These are phyloP conservation scores for Helicolenus hilgendorfi DNA, from an alignment of 2,797 vertebrate genomes.

Conservation along the genomic window DNA sequence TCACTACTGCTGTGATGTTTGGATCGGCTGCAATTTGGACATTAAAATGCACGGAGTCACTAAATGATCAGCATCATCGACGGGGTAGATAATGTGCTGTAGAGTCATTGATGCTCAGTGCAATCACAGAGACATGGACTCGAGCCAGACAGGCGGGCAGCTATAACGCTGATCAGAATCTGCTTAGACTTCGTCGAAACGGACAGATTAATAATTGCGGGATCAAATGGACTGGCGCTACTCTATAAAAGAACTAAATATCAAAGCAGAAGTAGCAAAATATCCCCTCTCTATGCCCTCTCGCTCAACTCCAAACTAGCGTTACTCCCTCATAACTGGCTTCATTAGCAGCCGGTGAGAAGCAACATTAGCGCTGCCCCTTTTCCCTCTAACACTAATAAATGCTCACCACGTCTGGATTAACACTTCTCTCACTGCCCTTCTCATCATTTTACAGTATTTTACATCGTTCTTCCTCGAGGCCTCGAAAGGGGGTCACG, in stretches of 20 bases:
- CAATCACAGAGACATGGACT: conserved; percentile 59
- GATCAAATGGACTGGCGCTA: conserved; percentile 55
- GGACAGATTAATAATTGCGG: conserved; percentile 65
- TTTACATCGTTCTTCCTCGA: conserved; percentile 42
- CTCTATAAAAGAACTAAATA: conserved; percentile 52
- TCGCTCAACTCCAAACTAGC: conserved; percentile 22
- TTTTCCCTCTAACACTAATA: conserved; percentile 57
- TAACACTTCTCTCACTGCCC: conserved; percentile 42
- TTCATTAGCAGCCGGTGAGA: conserved; percentile 51
- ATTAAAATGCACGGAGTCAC: conserved; percentile 52
- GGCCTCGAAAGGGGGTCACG: conserved; percentile 48
- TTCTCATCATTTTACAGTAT: conserved; percentile 48
- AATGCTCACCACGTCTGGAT: conserved; percentile 47
- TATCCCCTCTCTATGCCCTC: conserved; percentile 23
- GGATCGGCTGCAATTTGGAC: conserved; percentile 15
- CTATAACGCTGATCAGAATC: conserved; percentile 62
- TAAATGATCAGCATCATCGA: conserved; percentile 41
- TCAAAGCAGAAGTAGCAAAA: conserved; percentile 41
- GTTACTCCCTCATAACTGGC: conserved; percentile 27
- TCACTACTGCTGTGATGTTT: not conserved
- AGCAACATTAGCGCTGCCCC: conserved; percentile 29
- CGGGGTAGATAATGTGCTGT: conserved; percentile 38
- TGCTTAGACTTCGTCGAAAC: conserved; percentile 38
- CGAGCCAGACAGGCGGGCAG: conserved; percentile 36
- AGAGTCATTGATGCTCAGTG: conserved; percentile 54